Percentiles rank a stretch among this genome's conserved stretches.
These are phyloP conservation scores for Drosophila siamana DNA, from an alignment of 2,888 invertebrate genomes.

Conservation along the genomic window DNA sequence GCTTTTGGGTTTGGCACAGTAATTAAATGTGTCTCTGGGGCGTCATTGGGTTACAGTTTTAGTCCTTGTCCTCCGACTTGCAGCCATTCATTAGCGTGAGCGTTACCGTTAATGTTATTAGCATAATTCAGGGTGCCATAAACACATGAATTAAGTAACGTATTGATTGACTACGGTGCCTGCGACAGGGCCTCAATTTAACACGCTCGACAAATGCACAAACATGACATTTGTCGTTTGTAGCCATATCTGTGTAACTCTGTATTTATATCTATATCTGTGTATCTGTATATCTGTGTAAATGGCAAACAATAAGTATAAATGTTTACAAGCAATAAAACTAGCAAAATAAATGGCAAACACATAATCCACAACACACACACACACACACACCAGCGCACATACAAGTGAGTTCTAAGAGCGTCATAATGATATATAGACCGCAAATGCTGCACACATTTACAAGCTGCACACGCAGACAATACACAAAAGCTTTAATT, in stretches of 20 bases:
- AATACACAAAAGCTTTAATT: conserved; percentile 72
- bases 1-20: conserved; percentile 30
- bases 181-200: conserved; percentile 41
- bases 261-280: background rate
- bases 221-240: conserved; percentile 48
- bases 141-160: conserved; percentile 64
- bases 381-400: conserved; percentile 12
- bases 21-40: conserved; percentile 62
- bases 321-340: conserved; percentile 80
- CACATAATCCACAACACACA: conserved; percentile 23
- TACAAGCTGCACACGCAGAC: conserved; percentile 48
- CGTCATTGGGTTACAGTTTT: conserved; percentile 43
- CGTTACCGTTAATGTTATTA: conserved; percentile 59
- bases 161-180: conserved; percentile 65
- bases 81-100: conserved; percentile 26
- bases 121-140: conserved; percentile 58
- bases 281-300: conserved; percentile 29
- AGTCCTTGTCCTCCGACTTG: conserved; percentile 1
- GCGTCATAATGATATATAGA: conserved; percentile 63
- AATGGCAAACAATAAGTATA: conserved; percentile 66
- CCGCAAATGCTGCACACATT: conserved; percentile 74
- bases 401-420: background rate
- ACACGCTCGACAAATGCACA: conserved; percentile 33
- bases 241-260: background rate
- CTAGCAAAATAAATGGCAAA: conserved; percentile 54